phyloP scores from a whole-genome alignment of 2,113 vertebrate species.

The Bujurquina vittata region DNA sequence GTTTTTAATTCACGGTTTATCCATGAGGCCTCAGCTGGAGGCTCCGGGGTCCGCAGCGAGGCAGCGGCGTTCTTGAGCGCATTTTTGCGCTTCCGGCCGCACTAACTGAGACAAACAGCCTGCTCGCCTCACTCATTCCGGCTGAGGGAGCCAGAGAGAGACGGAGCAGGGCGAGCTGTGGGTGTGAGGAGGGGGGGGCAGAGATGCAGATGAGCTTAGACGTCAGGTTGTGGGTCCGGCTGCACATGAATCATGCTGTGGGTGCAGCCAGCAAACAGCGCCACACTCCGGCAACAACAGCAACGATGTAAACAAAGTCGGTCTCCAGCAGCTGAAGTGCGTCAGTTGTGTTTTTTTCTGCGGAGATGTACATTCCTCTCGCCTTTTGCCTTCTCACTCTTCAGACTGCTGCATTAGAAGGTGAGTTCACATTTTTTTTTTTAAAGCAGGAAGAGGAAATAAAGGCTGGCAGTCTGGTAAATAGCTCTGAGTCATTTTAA shows the following conservation, averaged over 20 bases:
- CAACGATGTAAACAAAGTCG: accelerated
- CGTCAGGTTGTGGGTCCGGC: no score
- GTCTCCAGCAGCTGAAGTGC: accelerated
- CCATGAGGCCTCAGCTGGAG: no score
- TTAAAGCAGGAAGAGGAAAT: no score
- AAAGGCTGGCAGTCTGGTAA: accelerated
- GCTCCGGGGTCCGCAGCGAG: no score
- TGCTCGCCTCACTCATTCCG: accelerated
- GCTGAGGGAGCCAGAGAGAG: neutral
- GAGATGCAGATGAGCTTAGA: neutral
- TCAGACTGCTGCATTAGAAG: neutral
- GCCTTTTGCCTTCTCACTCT: neutral
- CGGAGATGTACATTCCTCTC: neutral
- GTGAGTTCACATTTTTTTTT: neutral
- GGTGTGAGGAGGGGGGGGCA: neutral
- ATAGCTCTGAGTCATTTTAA: neutral
- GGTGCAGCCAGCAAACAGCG: neutral
- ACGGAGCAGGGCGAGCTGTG: neutral
- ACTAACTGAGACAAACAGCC: accelerated
- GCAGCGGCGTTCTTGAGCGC: no score
- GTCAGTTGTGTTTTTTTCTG: accelerated
- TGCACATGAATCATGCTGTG: no score
- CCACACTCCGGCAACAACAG: accelerated
- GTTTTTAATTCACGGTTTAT: no score
- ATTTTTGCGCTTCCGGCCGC: no score